Conservation (phyloP, 2,888 invertebrate species). For the Zaprionus bogoriensis region DNA sequence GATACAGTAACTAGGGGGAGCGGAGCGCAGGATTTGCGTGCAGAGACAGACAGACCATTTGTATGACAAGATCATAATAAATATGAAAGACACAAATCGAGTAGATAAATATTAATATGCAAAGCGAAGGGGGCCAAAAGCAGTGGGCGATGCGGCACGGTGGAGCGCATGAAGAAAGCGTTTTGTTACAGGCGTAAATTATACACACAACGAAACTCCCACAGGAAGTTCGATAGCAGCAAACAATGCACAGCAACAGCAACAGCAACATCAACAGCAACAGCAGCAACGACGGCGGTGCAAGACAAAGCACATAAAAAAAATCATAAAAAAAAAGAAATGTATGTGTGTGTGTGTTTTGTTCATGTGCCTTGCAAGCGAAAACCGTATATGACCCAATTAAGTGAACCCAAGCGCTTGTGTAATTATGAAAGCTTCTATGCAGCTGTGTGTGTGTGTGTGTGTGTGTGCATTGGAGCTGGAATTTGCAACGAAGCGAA, state of each 20-base stretch:
- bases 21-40: not conserved
- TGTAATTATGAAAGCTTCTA: conserved; percentile 72
- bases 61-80: conserved; percentile 37
- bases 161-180: conserved; percentile 42
- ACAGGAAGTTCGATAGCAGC: conserved; percentile 77
- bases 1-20: not conserved
- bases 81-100: conserved; percentile 45
- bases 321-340: conserved; percentile 50
- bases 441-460: conserved; percentile 35
- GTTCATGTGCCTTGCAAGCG: conserved; percentile 50
- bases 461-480: conserved; percentile 69
- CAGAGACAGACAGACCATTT: not conserved
- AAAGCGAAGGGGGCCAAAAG: conserved; percentile 27
- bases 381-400: conserved; percentile 79
- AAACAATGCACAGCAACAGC: conserved; percentile 42
- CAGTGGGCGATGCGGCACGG: not conserved
- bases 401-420: conserved; percentile 73
- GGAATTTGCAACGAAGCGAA: conserved; percentile 77
- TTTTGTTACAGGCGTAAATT: conserved; percentile 63
- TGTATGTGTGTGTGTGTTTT: conserved; percentile 18
- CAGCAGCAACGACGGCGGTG: conserved; percentile 17
- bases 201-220: conserved; percentile 61
- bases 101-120: conserved; percentile 51
- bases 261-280: conserved; percentile 3
- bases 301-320: conserved; percentile 50